These are phyloP conservation scores for Alouatta caraya DNA, from an alignment of 2,797 vertebrate genomes.

Conservation along the genomic window DNA sequence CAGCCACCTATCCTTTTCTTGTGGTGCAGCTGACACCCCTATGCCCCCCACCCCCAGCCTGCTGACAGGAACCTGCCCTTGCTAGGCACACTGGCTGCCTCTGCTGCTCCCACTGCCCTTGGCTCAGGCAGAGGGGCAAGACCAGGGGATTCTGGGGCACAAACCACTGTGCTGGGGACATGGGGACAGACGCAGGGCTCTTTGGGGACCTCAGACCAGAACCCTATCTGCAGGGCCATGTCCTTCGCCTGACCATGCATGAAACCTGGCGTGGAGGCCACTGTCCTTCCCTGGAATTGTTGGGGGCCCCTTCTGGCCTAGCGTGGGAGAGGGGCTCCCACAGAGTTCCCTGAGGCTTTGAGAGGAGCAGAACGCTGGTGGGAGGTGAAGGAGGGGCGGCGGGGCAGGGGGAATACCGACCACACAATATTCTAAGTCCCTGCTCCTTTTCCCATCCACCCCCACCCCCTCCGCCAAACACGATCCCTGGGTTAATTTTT, in stretches of 20 bases:
- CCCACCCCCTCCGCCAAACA: constrained; percentile 69
- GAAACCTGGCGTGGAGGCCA: not conserved
- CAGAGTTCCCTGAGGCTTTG: not conserved
- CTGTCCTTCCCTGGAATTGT: not conserved
- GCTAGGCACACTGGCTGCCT: not conserved
- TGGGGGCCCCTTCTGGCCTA: not conserved
- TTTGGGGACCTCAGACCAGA: not conserved
- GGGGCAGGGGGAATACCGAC: constrained; percentile 59
- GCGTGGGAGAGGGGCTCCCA: not conserved
- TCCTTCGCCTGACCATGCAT: not conserved
- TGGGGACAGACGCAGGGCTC: not conserved
- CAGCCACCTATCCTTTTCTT: not conserved
- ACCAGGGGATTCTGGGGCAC: not conserved
- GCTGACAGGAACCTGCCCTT: not conserved
- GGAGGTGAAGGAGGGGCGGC: not conserved
- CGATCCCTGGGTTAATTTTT: constrained; percentile 78
- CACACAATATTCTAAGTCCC: constrained; percentile 32
- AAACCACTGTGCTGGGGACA: not conserved
- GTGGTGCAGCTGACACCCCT: not conserved
- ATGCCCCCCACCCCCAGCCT: not conserved
- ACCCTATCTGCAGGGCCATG: not conserved
- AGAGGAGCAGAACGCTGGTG: constrained; percentile 52
- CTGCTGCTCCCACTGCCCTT: not conserved
- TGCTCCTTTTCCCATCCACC: constrained; percentile 58
- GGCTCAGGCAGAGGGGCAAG: not conserved